phyloP scores from a whole-genome alignment of 2,113 vertebrate species.

The Varanus komodoensis region DNA sequence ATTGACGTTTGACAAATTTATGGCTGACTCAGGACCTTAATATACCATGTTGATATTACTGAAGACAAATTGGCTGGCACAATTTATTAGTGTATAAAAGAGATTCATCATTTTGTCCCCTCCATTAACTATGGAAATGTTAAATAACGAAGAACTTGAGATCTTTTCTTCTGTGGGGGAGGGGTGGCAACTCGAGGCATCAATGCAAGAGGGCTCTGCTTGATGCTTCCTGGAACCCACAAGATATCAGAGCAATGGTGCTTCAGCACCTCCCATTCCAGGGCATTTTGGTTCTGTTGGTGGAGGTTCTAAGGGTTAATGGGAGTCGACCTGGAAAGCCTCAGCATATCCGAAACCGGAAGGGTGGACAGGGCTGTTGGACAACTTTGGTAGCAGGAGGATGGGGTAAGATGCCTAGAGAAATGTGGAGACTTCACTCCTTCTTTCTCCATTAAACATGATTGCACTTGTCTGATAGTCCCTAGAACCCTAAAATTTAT shows the following conservation, averaged over 20 bases:
- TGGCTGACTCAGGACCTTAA: conserved; percentile 31
- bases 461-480: not conserved
- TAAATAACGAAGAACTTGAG: not conserved
- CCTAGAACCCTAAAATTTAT: not conserved
- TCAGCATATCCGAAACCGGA: not conserved
- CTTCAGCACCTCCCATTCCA: not conserved
- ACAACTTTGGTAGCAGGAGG: not conserved
- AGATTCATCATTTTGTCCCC: not conserved
- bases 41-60: conserved; percentile 31
- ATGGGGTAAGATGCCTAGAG: not conserved
- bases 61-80: conserved; percentile 50
- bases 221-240: not conserved
- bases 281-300: not conserved
- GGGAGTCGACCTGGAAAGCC: not conserved
- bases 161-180: not conserved
- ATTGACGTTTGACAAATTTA: conserved; percentile 38
- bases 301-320: not conserved
- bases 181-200: not conserved
- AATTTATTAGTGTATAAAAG: conserved; percentile 40
- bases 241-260: not conserved
- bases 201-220: not conserved
- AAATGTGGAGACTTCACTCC: not conserved
- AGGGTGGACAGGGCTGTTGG: not conserved
- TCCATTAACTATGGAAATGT: not conserved
- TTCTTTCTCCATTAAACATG: not conserved